Evolutionary conservation across 2,113 vertebrate species (phyloP), one percentile per base, ranked within the genome.

Genomic region (Recurvirostra avosetta): DNA sequence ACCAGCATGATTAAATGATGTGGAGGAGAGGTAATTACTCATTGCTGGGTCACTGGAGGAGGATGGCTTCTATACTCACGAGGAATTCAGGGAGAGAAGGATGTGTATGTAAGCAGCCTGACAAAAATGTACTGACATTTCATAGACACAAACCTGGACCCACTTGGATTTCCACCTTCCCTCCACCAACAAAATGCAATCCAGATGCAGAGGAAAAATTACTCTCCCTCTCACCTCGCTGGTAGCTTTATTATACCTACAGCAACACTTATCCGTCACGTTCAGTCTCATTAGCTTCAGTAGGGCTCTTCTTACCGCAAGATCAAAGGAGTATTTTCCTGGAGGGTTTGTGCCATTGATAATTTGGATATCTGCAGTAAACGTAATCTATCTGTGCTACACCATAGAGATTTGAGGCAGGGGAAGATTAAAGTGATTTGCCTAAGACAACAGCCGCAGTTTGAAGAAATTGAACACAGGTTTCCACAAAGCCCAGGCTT

Each of bases 21-120:
- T 47, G 95, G 86, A 96, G 96, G 97, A 97, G 97, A 97, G 89
- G 87, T 72, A 96, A 97, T 97, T 97, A 96, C 59, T 90, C 68
- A 32, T 84, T 38, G 63, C 92, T 72, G 92, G 97, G 96, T 97
- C 97, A 88, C 95, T 63, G 45, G 96, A 95, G 96, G 95, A 97
- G 95, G 97, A 91, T 25, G 79, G 65, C 93, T 96, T 75, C 62
- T 65, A 92, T 36, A 63, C 91, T 95, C 79, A 6, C 0, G 66
- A 97, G 97, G 95, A 96, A 86, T 10, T n/a, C 73, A 91, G 49
- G 71, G 66, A 85, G 66, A 91, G 88, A 13, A 68, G 90, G 68
- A 97, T 3, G 49, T 72, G 11, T 7, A 22, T 0, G 5, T 36
- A 72, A 97, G 94, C 94, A 88, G 76, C 93, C 91, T 90, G 66